Evolutionary conservation across 2,888 invertebrate species (phyloP).

Genomic region (Resseliella maxima): DNA sequence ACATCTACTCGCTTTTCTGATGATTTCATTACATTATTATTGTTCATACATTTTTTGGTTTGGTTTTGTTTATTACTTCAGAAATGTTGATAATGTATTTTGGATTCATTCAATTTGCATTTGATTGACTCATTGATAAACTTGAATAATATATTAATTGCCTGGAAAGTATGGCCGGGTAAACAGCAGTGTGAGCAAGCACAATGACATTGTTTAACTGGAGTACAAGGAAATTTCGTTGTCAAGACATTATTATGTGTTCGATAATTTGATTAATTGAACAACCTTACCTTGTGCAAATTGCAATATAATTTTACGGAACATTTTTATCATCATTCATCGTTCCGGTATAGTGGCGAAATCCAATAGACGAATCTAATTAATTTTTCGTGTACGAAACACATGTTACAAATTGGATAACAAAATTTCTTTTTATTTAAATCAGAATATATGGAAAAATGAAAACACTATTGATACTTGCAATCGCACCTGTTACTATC

Average conservation of each 20-base stretch:
- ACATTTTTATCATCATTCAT: not conserved
- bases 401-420: not conserved
- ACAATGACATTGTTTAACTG: not conserved
- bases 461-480: not conserved
- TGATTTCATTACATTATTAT: too few relatives aligned
- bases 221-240: not conserved
- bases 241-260: not conserved
- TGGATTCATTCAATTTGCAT: not conserved
- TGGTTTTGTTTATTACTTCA: not conserved
- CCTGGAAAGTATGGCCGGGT: not conserved
- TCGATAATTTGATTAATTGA: not conserved
- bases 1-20: too few relatives aligned
- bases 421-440: not conserved
- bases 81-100: not conserved
- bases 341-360: not conserved
- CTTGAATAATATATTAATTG: not conserved
- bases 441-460: not conserved
- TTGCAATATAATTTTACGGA: not conserved
- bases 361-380: not conserved
- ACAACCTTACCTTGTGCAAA: not conserved
- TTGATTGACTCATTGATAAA: not conserved
- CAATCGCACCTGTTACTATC: not conserved
- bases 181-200: too few relatives aligned
- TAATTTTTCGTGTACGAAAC: conserved; percentile 6
- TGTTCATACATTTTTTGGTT: too few relatives aligned